Conservation (phyloP, 2,888 invertebrate genomes). For the Phalera bucephala region DNA sequence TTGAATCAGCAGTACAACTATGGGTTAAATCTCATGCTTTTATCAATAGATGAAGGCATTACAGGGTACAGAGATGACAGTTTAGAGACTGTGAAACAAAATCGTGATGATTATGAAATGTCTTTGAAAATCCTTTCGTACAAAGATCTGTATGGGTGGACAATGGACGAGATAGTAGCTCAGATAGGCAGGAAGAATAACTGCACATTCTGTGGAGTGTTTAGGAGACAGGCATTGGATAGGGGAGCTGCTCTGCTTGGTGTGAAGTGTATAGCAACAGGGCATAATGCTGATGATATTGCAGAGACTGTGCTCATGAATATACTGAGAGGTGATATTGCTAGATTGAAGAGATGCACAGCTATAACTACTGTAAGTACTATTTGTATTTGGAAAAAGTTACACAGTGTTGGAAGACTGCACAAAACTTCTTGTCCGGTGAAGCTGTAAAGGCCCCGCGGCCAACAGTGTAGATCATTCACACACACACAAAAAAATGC, state of each 20-base stretch:
- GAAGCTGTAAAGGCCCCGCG: too few species aligned
- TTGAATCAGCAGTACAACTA: constrained; percentile 96
- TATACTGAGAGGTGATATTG: constrained; percentile 97
- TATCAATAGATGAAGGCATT: constrained; percentile 99
- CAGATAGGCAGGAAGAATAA: constrained; percentile 95
- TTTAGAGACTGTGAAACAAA: constrained; percentile 97
- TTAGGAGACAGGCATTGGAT: constrained; percentile 97
- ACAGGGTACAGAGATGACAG: constrained; percentile 98
- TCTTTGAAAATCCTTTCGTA: constrained; percentile 97
- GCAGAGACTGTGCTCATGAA: constrained; percentile 99
- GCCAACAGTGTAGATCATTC: too few species aligned
- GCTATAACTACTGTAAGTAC: constrained; percentile 91
- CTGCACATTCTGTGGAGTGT: constrained; percentile 98
- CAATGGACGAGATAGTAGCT: constrained; percentile 98
- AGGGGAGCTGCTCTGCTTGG: constrained; percentile 94
- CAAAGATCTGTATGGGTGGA: constrained; percentile 99
- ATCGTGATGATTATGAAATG: constrained; percentile 96
- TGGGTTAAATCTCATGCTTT: constrained; percentile 92
- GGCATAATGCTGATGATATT: constrained; percentile 98
- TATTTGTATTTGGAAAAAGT: too few species aligned
- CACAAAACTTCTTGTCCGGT: too few species aligned
- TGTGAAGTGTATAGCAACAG: constrained; percentile 97
- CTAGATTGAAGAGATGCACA: constrained; percentile 95
- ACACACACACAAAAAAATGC: too few species aligned
- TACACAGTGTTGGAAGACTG: too few species aligned